Evolutionary conservation across 1,140 invertebrate species (phyloP).

Genomic region (Drosophila navojoa): DNA sequence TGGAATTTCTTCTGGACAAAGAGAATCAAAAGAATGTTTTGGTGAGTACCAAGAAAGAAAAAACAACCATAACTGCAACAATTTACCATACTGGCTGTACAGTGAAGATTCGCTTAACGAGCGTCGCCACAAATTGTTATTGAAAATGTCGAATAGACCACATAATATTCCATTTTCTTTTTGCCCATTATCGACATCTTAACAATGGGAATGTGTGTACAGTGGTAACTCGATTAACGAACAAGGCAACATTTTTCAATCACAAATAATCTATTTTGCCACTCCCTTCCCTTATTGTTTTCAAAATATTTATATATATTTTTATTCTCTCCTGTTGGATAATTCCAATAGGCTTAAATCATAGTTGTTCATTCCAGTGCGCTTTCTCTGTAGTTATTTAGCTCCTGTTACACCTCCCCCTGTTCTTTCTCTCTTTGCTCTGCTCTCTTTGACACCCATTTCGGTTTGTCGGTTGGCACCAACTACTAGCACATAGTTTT

Average conservation of each 20-base stretch:
- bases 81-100: background rate
- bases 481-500: slow-evolving; percentile 57
- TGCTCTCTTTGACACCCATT: background rate
- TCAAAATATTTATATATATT: background rate
- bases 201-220: too few species aligned
- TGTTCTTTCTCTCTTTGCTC: too few species aligned
- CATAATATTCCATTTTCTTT: too few species aligned
- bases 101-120: background rate
- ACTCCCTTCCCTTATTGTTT: too few species aligned
- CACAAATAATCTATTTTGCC: too few species aligned
- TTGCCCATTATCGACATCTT: too few species aligned
- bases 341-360: background rate
- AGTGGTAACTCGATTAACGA: too few species aligned
- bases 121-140: too few species aligned
- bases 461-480: slow-evolving; percentile 10
- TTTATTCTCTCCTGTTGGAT: background rate
- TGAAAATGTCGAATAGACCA: too few species aligned
- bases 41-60: slow-evolving; percentile 85
- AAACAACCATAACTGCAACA: background rate
- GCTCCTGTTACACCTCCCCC: background rate
- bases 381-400: background rate
- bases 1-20: slow-evolving; percentile 96
- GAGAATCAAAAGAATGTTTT: slow-evolving; percentile 91
- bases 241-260: too few species aligned
- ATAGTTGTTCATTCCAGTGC: background rate